A percentile compares a stretch with the other conserved stretches of the same genome.
Conservation (phyloP, 2,888 invertebrate species). For the Lithophane leautieri region DNA sequence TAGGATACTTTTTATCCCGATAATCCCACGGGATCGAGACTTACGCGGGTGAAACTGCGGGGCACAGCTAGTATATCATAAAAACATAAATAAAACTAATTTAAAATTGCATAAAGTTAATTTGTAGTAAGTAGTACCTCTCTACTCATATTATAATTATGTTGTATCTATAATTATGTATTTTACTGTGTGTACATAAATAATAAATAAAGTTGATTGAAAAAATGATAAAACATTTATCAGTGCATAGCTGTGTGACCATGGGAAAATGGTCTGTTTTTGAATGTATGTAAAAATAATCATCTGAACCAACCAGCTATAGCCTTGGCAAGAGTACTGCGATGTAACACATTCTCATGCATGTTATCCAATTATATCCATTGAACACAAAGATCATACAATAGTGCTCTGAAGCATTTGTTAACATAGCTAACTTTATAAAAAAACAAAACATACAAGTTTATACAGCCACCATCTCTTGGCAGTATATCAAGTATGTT, state of each 20-base stretch:
- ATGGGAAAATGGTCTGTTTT: background rate
- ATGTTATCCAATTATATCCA: conserved; percentile 49
- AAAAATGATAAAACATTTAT: background rate
- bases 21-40: no score
- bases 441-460: background rate
- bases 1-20: no score
- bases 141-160: no score
- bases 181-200: no score
- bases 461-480: conserved; percentile 18
- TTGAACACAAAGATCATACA: conserved; percentile 28
- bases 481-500: conserved; percentile 47
- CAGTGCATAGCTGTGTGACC: background rate
- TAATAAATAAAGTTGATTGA: no score
- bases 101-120: background rate
- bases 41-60: no score
- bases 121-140: background rate
- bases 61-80: no score
- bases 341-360: conserved; percentile 7
- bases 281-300: background rate
- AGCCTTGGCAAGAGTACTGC: conserved; percentile 11
- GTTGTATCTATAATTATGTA: no score
- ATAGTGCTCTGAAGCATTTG: conserved; percentile 12
- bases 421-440: conserved; percentile 21
- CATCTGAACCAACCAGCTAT: no score
- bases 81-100: background rate